Base-by-base conservation (phyloP, 2,113 vertebrate genomes). In the Bubo scandiacus region DNA sequence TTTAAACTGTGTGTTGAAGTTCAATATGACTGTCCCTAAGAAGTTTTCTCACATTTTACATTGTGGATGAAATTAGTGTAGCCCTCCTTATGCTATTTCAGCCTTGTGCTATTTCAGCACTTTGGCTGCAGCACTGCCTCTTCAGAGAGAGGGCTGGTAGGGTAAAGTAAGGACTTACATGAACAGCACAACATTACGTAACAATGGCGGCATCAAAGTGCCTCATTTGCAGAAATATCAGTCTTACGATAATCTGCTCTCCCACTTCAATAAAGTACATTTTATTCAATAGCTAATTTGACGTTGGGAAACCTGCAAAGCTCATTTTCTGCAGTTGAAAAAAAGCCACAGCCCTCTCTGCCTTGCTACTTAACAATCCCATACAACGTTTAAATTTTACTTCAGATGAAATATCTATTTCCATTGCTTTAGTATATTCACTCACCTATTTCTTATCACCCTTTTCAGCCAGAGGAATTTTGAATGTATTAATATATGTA, bases 381-480 rank as follows among this genome's bases (percentile, higher is more conserved):
- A 82, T 73, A 73, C 40, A 65, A 62, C 45, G 45, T 57, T 73
- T 67, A 71, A 80, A 61, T 82, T 95, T 90, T 73, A n/a, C 55
- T 95, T 96, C 59, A 66, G 73, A 90, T 77, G 27, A 95, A 96
- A 62, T 81, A 78, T 55, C 75, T 83, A 21, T 88, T 94, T 89
- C 55, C 16, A 6, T 78, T 82, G 29, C 74, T 90, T 88, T 36
- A 67, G 22, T 77, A 25, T 52, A 80, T 68, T 74, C 45, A 78
- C 29, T 93, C 36, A 81, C 58, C 42, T 88, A 38, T 67, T 92
- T 82, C 36, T 94, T 92, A 94, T 75, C 57, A 80, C 6, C 9
- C 52, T 61, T 92, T 95, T 79, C 81, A 81, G 40, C 17, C 51
- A 88, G 55, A 47, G 23, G 22, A 88, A 88, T 67, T 88, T 52